Conservation (phyloP, 1,140 invertebrate genomes). For the Alviniconcha marisindica region DNA sequence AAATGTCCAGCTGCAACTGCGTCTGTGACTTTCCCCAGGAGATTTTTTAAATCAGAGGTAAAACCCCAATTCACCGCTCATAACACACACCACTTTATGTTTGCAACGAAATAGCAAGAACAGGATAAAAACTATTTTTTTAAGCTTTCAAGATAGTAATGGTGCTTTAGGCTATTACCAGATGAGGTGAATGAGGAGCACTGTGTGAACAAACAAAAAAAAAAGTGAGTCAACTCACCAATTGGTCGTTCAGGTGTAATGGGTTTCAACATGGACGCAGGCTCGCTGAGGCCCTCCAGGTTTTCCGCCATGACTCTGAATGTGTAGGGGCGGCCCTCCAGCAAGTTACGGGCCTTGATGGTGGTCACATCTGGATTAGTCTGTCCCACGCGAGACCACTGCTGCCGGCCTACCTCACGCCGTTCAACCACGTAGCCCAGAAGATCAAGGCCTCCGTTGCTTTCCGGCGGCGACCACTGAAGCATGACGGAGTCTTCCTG, state of each 20-base stretch:
- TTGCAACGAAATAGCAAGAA: too few relatives aligned
- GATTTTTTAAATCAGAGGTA: too few relatives aligned
- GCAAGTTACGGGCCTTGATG: constrained; percentile 78
- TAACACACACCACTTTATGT: too few relatives aligned
- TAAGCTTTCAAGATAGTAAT: too few relatives aligned
- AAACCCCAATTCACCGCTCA: too few relatives aligned
- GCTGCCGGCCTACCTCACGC: constrained; percentile 81
- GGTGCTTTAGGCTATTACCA: too few relatives aligned
- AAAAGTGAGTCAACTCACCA: too few relatives aligned
- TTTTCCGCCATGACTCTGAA: constrained; percentile 97
- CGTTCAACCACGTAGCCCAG: constrained; percentile 95
- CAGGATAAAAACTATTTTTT: too few relatives aligned
- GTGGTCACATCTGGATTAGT: constrained; percentile 58
- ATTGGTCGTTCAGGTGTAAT: constrained; percentile 77
- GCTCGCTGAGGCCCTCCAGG: constrained; percentile 85
- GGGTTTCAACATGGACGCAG: constrained; percentile 61
- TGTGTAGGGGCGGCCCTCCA: constrained; percentile 96
- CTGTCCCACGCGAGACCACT: constrained; percentile 73
- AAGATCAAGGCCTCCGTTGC: constrained; percentile 96
- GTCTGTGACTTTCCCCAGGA: too few relatives aligned
- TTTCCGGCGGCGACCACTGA: constrained; percentile 95
- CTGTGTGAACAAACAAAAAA: too few relatives aligned
- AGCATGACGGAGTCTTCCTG: constrained; percentile 67
- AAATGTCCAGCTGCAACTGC: too few relatives aligned
- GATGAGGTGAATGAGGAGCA: too few relatives aligned